A percentile compares a stretch with the other conserved stretches of the same genome.
Conservation (phyloP, 1,140 invertebrate genomes). For the Phthorimaea operculella region DNA sequence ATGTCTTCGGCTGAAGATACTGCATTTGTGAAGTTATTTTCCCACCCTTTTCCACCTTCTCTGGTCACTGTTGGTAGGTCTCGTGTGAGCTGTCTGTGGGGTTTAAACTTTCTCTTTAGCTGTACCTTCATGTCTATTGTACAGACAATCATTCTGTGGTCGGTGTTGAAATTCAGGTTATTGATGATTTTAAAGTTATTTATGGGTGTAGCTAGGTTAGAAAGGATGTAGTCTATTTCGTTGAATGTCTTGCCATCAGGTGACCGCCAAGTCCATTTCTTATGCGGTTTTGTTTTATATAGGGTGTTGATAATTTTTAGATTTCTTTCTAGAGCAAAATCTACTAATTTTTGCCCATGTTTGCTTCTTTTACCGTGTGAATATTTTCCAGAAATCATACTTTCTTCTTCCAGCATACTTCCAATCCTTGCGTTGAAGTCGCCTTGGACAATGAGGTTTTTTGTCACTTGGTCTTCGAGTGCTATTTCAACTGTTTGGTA, state of each 20-base stretch:
- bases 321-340: constrained; percentile 20
- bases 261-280: constrained; percentile 19
- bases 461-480: no score
- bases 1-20: no score
- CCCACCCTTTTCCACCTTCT: no score
- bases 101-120: constrained; percentile 11
- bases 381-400: constrained; percentile 17
- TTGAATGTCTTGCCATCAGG: constrained; percentile 15
- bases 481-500: no score
- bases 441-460: no score
- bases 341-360: constrained; percentile 20
- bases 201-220: constrained; percentile 16
- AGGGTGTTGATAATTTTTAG: constrained; percentile 18
- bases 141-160: constrained; percentile 17
- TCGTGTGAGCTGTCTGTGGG: background rate
- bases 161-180: constrained; percentile 18
- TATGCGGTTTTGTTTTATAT: constrained; percentile 16
- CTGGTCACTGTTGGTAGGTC: no score
- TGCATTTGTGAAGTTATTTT: no score
- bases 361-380: constrained; percentile 20
- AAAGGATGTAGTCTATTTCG: constrained; percentile 24
- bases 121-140: constrained; percentile 8
- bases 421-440: constrained; percentile 18
- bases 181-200: constrained; percentile 12
- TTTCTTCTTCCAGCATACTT: constrained; percentile 9